Base-by-base conservation (phyloP, 2,888 invertebrate genomes). In the Perizoma affinitatum region DNA sequence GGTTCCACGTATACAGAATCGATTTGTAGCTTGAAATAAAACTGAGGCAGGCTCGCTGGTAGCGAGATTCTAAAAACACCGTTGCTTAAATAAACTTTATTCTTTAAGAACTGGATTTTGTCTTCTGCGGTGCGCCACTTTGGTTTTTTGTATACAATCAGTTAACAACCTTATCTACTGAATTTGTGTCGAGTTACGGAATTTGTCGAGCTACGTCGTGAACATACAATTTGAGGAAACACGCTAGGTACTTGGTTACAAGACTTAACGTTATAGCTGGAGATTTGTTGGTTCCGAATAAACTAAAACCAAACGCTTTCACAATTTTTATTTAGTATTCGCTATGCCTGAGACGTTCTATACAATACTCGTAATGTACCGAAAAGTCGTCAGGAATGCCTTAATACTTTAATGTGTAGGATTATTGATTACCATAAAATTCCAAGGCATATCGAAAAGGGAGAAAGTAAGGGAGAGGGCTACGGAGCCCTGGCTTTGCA, bases 131-230 rank as follows among this genome's bases (percentile, higher is more conserved):
- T 54, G 57, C 43, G 51, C 45, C 58, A 58, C 52, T 65, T 61
- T 58, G 5, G 22, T 2, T 22, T 22, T 22, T 22, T 22, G 22
- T 22, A 22, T 22, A 22, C 10, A 51, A 47, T 46, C 54, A 50
- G 58, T 53, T 33, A 47, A 49, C 55, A 50, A 58, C 58, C 43
- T 58, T 62, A 55, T 63, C 52, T 46, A 48, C 34, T 22, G 67
- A 68, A 77, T 71, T 71, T 58, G 71, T 74, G 72, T 73, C 68
- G 63, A 68, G 72, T 78, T 72, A 75, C 76, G 72, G 76, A 79
- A 81, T 82, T 72, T 63, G 55, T 65, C 54, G 22, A 40, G 54
- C 65, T 58, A 59, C 53, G 72, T 79, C 83, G 84, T 83, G 83
- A 79, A 69, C 62, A 52, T 61, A 70, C 70, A 78, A 79, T 83